Percentiles rank a stretch among this genome's conserved stretches.
These are phyloP conservation scores for Pilophorus perplexus DNA, from an alignment of 2,888 invertebrate species.

Conservation along the genomic window DNA sequence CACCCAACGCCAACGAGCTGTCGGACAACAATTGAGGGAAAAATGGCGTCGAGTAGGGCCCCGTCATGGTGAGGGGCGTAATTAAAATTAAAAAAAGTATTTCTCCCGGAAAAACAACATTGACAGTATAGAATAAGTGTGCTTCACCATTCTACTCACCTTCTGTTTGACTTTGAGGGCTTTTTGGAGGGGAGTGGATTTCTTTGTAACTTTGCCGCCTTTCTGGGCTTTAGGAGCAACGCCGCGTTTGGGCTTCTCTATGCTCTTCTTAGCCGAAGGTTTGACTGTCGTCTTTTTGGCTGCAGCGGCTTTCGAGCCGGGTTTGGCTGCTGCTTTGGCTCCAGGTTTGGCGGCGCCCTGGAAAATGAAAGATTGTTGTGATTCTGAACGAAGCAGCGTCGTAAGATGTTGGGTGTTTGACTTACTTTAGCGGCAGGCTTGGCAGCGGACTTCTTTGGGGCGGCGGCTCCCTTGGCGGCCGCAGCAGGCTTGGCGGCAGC, in stretches of 20 bases:
- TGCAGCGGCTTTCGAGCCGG: constrained; percentile 49
- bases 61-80: no score
- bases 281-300: constrained; percentile 55
- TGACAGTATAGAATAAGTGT: no score
- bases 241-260: constrained; percentile 58
- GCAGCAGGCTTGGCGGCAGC: no score
- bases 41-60: no score
- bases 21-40: no score
- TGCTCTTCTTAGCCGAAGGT: constrained; percentile 54
- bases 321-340: constrained; percentile 52
- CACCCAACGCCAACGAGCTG: no score
- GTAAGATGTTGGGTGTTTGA: no score
- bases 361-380: no score
- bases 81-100: no score
- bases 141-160: no score
- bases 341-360: constrained; percentile 49
- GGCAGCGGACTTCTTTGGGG: constrained; percentile 49
- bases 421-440: constrained; percentile 52
- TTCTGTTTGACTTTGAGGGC: constrained; percentile 84
- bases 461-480: constrained; percentile 53
- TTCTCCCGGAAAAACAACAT: no score
- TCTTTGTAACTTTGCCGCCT: constrained; percentile 54
- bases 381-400: no score
- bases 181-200: constrained; percentile 63
- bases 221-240: constrained; percentile 58